These are phyloP conservation scores for Aethes cnicana DNA, from an alignment of 2,888 invertebrate genomes.

Conservation along the genomic window DNA sequence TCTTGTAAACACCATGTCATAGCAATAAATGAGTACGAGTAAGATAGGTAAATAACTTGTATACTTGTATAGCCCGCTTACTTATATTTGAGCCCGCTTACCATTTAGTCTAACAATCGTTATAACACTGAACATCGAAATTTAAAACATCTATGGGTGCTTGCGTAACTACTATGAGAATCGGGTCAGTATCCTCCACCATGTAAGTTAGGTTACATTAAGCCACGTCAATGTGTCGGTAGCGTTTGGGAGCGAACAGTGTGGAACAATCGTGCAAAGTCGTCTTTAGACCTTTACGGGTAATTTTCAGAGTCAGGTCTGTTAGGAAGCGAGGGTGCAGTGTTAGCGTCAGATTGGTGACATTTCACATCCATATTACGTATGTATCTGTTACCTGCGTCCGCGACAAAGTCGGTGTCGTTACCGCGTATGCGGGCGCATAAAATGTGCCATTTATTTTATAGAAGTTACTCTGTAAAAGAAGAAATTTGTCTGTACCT, in stretches of 20 bases:
- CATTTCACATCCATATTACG: conserved; percentile 38
- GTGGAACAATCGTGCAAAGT: conserved; percentile 58
- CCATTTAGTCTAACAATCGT: conserved; percentile 19
- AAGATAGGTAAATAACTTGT: too few relatives aligned
- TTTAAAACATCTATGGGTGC: conserved; percentile 22
- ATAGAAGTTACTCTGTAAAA: conserved; percentile 81
- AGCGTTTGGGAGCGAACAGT: conserved; percentile 15
- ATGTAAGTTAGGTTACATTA: conserved; percentile 3
- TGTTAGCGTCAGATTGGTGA: conserved; percentile 42
- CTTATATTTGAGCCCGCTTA: too few relatives aligned
- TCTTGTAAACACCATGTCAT: too few relatives aligned
- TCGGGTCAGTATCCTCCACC: conserved; percentile 11
- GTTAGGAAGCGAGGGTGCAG: conserved; percentile 48
- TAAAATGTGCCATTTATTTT: conserved; percentile 77
- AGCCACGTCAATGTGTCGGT: conserved; percentile 23
- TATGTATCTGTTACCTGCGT: conserved; percentile 58
- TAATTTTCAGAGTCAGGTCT: conserved; percentile 20
- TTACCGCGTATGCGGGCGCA: conserved; percentile 65
- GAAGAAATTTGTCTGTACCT: conserved; percentile 50
- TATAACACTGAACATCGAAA: conserved; percentile 26
- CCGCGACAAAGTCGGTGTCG: conserved; percentile 63
- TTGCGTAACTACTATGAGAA: conserved; percentile 22
- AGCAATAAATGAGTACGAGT: too few relatives aligned
- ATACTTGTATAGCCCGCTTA: too few relatives aligned
- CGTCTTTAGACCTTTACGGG: conserved; percentile 67